Conservation (phyloP, 1,140 invertebrate genomes). For the Pachypsylla venusta region DNA sequence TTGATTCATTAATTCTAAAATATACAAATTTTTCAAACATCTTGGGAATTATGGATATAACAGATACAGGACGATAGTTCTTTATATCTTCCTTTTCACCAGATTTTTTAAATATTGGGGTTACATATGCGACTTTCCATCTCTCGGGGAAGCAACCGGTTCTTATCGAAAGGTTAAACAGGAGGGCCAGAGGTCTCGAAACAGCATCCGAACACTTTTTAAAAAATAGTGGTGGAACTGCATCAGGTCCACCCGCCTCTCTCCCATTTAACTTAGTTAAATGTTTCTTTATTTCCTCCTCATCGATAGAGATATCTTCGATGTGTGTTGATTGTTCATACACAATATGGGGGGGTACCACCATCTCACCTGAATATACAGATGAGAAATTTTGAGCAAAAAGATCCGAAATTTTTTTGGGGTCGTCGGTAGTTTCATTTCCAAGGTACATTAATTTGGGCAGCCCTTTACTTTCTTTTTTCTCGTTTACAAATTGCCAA, state of each 20-base stretch:
- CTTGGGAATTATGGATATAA: background rate
- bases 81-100: background rate
- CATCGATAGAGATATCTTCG: too few relatives aligned
- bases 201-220: background rate
- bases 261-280: too few relatives aligned
- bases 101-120: constrained; percentile 2
- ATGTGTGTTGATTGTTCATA: too few relatives aligned
- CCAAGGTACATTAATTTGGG: too few relatives aligned
- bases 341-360: too few relatives aligned
- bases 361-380: too few relatives aligned
- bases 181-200: background rate
- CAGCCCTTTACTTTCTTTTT: too few relatives aligned
- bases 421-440: too few relatives aligned
- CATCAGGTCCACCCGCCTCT: constrained; percentile 9
- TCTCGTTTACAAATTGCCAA: too few relatives aligned
- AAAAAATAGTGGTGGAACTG: background rate
- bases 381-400: too few relatives aligned
- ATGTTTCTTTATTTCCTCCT: too few relatives aligned
- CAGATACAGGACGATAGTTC: constrained; percentile 7
- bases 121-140: constrained; percentile 7
- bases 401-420: too few relatives aligned
- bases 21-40: constrained; percentile 1
- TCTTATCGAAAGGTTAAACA: constrained; percentile 6
- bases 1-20: background rate
- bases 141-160: background rate